These are phyloP conservation scores for Lophotis ruficrista DNA, from an alignment of 2,113 vertebrate species.

Conservation along the genomic window DNA sequence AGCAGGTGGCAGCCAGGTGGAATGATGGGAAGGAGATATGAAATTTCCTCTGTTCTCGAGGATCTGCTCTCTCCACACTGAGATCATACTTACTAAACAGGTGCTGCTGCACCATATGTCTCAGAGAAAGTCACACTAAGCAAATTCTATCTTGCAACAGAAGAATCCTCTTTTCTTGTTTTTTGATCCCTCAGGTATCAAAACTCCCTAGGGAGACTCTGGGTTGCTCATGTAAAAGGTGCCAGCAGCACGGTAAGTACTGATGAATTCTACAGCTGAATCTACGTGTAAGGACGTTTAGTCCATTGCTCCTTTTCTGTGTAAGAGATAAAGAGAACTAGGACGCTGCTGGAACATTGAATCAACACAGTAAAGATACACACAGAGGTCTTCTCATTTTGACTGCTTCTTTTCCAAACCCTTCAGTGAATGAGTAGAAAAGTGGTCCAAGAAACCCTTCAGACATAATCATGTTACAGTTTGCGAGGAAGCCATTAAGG, in stretches of 20 bases:
- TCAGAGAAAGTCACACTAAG: conserved; percentile 31
- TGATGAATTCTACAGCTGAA: neutral
- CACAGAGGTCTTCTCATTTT: neutral
- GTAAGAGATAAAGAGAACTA: neutral
- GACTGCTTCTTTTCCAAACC: neutral
- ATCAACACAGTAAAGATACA: neutral
- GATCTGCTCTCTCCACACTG: conserved; percentile 57
- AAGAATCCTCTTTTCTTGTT: neutral
- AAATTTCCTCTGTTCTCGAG: conserved; percentile 69
- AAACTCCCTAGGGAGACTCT: neutral
- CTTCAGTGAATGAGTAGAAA: neutral
- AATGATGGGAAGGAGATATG: conserved; percentile 62
- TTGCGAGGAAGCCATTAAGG: conserved; percentile 66
- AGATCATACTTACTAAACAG: conserved; percentile 71
- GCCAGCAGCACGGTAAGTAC: neutral
- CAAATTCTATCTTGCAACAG: conserved; percentile 11
- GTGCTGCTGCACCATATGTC: conserved; percentile 73
- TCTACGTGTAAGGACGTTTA: fast-evolving
- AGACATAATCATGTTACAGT: conserved; percentile 20
- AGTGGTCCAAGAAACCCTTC: conserved; percentile 32
- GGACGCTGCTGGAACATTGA: neutral
- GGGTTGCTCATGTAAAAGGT: neutral
- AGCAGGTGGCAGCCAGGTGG: conserved; percentile 87
- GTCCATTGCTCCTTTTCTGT: neutral
- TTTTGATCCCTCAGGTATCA: neutral